Base-by-base conservation (phyloP, 2,113 vertebrate genomes). In the Poecilia latipinna region DNA sequence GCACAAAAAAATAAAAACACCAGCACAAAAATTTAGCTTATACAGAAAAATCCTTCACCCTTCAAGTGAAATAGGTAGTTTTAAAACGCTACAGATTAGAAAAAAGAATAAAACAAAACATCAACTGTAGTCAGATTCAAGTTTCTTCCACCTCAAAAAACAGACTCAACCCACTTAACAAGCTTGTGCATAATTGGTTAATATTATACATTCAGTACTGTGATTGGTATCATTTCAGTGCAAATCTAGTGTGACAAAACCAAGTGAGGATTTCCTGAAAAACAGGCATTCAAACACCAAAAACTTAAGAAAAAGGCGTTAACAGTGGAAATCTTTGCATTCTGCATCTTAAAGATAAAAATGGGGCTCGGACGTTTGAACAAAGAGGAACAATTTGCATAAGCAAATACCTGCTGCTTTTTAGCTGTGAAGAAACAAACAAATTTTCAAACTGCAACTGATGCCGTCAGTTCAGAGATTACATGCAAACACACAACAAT, bases 21-120 rank as follows among this genome's bases (percentile, higher is more conserved):
- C 7, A 1, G 39, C 17, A 69, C 35, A 63, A n/a, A 74, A 22
- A 11, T 54, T 12, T 64, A 81, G 83, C 67, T 85, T 69, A 79
- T 60, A 4, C 72, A 74, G 31, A 60, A 28, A 82, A 39, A 74
- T 54, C 28, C 62, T 44, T 62, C 22, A 62, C 3, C 60, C 42
- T 65, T 22, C 17, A 22, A 70, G 65, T 51, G 4, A 75, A 77
- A 54, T 80, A 91, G 89, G 91, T 90, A 90, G 90, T 86, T 83
- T 42, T 74, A 32, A 39, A 75, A 74, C 84, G 72, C 78, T 77
- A 65, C 48, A 83, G 76, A 48, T 5, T 19, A 48, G 44, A 19
- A 89, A 84, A 80, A 29, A 4, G 78, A 29, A 29, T 29, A 29
- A 32, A 39, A 31, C 0, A 80, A 29, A 44, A 68, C 60, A 57